Percentiles rank a stretch among this genome's conserved stretches.
Evolutionary conservation across 2,113 vertebrate genomes (phyloP).

Genomic region (Melanotaenia duboulayi): DNA sequence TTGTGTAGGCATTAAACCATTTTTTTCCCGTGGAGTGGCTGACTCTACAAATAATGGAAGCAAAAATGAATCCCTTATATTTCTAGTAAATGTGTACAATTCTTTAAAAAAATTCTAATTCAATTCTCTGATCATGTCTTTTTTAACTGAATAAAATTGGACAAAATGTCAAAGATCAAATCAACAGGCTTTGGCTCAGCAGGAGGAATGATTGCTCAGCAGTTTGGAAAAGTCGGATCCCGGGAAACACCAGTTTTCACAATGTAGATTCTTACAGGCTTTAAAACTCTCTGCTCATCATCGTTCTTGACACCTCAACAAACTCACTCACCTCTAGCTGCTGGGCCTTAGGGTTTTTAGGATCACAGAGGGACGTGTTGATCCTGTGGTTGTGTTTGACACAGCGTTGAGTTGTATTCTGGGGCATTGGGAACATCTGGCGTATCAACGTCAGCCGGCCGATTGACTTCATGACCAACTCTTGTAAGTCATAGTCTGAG

Average conservation of each 20-base stretch:
- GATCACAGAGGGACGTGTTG: slow-evolving; percentile 96
- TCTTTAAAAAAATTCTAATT: slow-evolving; percentile 1
- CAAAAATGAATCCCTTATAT: slow-evolving; percentile 1
- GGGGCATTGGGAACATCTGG: slow-evolving; percentile 95
- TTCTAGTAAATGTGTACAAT: neutral
- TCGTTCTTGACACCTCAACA: neutral
- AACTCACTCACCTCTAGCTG: slow-evolving; percentile 90
- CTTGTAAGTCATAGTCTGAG: slow-evolving; percentile 93
- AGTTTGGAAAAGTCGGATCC: too few species aligned
- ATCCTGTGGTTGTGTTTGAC: slow-evolving; percentile 96
- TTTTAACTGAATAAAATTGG: slow-evolving; percentile 31
- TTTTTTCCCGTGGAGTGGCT: neutral
- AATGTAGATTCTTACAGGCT: too few species aligned
- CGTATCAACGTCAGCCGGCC: slow-evolving; percentile 95
- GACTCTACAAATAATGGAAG: neutral
- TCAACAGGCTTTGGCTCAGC: neutral
- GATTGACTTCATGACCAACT: slow-evolving; percentile 96
- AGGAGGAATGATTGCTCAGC: too few species aligned
- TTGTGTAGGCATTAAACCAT: too few species aligned
- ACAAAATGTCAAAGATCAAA: slow-evolving; percentile 11
- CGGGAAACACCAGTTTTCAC: too few species aligned
- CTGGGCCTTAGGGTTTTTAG: slow-evolving; percentile 93
- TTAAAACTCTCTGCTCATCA: neutral
- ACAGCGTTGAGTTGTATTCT: slow-evolving; percentile 94
- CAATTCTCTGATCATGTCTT: neutral